Evolutionary conservation across 2,888 invertebrate genomes (phyloP).

Genomic region (Synergus gifuensis): DNA sequence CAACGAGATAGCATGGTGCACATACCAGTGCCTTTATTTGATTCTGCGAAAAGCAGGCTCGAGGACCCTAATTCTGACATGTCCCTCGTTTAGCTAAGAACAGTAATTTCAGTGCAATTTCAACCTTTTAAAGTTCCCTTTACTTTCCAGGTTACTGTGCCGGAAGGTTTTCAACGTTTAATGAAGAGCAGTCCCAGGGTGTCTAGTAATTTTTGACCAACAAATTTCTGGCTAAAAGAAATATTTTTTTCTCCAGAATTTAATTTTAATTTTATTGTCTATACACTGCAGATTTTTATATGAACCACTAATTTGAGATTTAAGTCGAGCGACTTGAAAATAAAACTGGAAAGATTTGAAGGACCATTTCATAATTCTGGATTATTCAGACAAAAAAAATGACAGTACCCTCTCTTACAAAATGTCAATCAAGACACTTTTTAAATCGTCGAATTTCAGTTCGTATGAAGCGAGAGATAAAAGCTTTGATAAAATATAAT

Average conservation of each 20-base stretch:
- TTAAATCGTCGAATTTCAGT: slow-evolving; percentile 17
- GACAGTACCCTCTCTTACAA: neutral
- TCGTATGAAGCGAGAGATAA: slow-evolving; percentile 33
- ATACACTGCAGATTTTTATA: no score
- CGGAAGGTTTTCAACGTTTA: slow-evolving; percentile 12
- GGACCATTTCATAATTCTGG: no score
- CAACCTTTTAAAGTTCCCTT: slow-evolving; percentile 1
- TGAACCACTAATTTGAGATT: no score
- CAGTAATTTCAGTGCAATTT: slow-evolving; percentile 22
- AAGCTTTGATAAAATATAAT: slow-evolving; percentile 38
- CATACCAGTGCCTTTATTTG: slow-evolving; percentile 33
- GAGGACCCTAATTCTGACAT: slow-evolving; percentile 34
- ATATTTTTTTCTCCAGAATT: no score
- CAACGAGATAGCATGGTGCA: slow-evolving; percentile 8
- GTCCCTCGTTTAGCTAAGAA: slow-evolving; percentile 29
- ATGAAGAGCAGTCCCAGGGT: neutral
- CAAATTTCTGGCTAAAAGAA: no score
- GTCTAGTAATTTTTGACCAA: no score
- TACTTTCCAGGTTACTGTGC: slow-evolving; percentile 24
- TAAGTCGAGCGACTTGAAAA: no score
- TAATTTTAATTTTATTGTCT: no score
- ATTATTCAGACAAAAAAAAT: neutral
- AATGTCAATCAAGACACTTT: slow-evolving; percentile 24
- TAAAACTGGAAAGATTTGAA: no score
- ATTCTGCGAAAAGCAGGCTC: slow-evolving; percentile 13